Evolutionary conservation across 2,888 invertebrate species (phyloP).

Genomic region (Caenorhabditis sulstoni): DNA sequence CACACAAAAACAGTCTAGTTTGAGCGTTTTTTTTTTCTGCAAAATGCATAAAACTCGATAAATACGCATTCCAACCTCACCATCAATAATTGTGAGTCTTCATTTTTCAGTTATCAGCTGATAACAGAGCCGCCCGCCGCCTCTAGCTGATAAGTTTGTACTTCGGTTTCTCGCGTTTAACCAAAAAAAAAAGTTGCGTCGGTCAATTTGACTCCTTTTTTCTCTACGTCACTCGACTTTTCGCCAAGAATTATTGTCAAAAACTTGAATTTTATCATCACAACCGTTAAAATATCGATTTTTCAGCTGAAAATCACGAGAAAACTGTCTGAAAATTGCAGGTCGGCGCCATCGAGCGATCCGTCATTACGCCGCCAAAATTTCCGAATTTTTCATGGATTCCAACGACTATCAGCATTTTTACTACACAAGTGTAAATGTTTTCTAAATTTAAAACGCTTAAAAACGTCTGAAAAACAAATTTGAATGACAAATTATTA

Average conservation of each 20-base stretch:
- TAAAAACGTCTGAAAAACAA: conserved; percentile 1
- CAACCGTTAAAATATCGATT: background rate
- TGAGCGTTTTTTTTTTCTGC: background rate
- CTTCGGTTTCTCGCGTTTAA: conserved; percentile 21
- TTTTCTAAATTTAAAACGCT: background rate
- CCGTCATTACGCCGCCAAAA: conserved; percentile 34
- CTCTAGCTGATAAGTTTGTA: conserved; percentile 47
- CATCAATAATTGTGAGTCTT: conserved; percentile 26
- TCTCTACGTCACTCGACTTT: background rate
- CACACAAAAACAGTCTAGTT: background rate
- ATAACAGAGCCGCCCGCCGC: conserved; percentile 40
- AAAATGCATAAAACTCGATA: background rate
- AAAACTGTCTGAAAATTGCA: background rate
- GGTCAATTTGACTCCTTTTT: background rate
- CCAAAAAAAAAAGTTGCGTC: conserved; percentile 5
- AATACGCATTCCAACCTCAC: background rate
- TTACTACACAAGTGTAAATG: conserved; percentile 47
- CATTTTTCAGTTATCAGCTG: conserved; percentile 31
- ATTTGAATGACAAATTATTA: background rate
- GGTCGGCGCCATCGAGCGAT: conserved; percentile 17
- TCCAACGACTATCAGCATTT: conserved; percentile 40
- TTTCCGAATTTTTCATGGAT: conserved; percentile 47
- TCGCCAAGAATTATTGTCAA: background rate
- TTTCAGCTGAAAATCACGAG: background rate
- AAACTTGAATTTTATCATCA: conserved; percentile 19